Conservation (phyloP, 1,140 invertebrate genomes). For the Argopecten irradians region DNA sequence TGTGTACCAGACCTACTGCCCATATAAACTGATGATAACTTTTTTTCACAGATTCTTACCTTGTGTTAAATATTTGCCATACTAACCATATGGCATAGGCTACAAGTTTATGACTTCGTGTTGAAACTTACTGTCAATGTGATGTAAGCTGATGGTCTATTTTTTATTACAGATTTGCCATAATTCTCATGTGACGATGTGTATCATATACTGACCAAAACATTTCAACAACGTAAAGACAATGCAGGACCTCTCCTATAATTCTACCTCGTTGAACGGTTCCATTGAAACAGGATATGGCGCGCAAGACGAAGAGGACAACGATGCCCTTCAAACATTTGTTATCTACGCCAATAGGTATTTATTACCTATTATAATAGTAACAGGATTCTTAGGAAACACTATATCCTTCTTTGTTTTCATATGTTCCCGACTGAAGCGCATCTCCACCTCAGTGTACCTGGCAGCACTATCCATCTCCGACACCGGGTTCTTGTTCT, state of each 20-base stretch:
- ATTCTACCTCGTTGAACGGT: neutral
- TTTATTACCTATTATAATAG: constrained; percentile 80
- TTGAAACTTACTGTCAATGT: too few species aligned
- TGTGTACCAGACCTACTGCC: too few species aligned
- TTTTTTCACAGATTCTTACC: too few species aligned
- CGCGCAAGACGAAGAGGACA: neutral
- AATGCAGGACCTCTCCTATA: neutral
- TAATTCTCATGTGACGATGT: neutral
- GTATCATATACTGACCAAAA: neutral
- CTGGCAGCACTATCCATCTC: constrained; percentile 80
- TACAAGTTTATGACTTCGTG: too few species aligned
- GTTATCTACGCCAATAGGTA: constrained; percentile 74
- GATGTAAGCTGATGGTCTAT: too few species aligned
- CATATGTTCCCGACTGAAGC: constrained; percentile 79
- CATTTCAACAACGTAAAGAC: neutral
- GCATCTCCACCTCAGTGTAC: constrained; percentile 81
- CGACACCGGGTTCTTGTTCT: constrained; percentile 79
- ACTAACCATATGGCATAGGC: too few species aligned
- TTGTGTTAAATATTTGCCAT: too few species aligned
- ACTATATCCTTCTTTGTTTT: constrained; percentile 81
- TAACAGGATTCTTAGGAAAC: constrained; percentile 80
- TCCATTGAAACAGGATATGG: neutral
- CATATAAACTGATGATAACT: too few species aligned
- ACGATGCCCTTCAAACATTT: neutral
- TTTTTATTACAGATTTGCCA: too few species aligned